Base-by-base conservation (phyloP, 2,888 invertebrate genomes). In the Ctenicera cuprea region DNA sequence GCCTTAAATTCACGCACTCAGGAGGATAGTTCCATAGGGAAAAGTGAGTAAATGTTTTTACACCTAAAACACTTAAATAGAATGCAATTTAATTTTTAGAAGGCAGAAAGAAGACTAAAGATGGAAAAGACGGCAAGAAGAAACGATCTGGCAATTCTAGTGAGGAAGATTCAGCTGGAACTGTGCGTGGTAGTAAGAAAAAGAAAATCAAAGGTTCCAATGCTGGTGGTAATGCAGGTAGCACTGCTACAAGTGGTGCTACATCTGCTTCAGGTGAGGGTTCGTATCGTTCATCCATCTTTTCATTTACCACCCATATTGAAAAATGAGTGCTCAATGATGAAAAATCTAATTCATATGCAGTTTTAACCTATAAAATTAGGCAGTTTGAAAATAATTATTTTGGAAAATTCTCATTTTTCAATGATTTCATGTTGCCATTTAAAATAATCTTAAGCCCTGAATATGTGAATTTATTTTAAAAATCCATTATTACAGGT, bases 1-100 rank as follows among this genome's bases (percentile, higher is more conserved):
- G 94, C 95, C 1, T 88, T 95, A 77, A 94, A 92, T 77, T 93
- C 92, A 20, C 91, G 94, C 57, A 92, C 93, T 80, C 91, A 91
- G 76, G 91, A 92, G 54, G 93, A 93, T 80, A 89, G 90, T 74
- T 87, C 89, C 66, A 88, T 90, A 9, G 88, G 89, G 45, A 91
- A 91, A 82, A 92, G 92, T 90, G 89, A 86, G 71, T 43, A 14
- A 12, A 16, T 26, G 12, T 11, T 52, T 12, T 16, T 59, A 1
- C 1, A 59, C 2, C 16, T 57, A 11, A 50, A 50, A n/a, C n/a
- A n/a, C n/a, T n/a, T n/a, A n/a, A n/a, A n/a, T n/a, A 22, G 16
- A 52, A 22, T 20, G n/a, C 22, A 11, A 52, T 45, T 41, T 22
- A 20, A 18, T 1, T 83, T 82, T 0, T 77, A 91, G 93, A 93